These are phyloP conservation scores for Helicolenus hilgendorfi DNA, from an alignment of 2,797 vertebrate genomes.

Conservation along the genomic window DNA sequence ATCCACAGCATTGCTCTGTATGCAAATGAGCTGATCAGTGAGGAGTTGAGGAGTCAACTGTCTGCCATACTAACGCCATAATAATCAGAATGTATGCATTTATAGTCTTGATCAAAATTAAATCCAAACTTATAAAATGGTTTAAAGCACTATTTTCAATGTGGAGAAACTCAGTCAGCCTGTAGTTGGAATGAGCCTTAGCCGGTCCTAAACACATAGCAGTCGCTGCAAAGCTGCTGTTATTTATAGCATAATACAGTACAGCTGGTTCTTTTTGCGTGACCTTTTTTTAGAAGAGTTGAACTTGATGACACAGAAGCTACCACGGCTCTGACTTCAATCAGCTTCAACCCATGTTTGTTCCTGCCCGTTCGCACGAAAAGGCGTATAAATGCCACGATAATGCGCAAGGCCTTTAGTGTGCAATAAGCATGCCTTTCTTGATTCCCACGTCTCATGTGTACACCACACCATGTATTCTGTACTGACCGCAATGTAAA, in stretches of 20 bases:
- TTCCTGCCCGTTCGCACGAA: too few species aligned
- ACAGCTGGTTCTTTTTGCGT: slow-evolving; percentile 36
- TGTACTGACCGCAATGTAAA: too few species aligned
- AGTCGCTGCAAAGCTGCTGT: slow-evolving; percentile 37
- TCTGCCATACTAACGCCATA: background rate
- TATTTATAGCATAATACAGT: slow-evolving; percentile 71
- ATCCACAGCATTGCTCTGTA: slow-evolving; percentile 4
- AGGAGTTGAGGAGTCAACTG: background rate
- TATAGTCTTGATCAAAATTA: background rate
- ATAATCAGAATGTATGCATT: background rate
- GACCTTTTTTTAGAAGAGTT: slow-evolving; percentile 39
- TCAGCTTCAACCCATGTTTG: background rate
- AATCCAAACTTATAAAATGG: background rate
- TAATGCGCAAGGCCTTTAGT: too few species aligned
- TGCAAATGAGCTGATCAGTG: slow-evolving; percentile 21
- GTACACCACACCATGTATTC: too few species aligned
- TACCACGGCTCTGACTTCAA: slow-evolving; percentile 38
- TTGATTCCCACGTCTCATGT: too few species aligned
- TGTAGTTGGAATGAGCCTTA: slow-evolving; percentile 44
- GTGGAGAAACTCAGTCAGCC: background rate
- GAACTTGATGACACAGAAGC: slow-evolving; percentile 61
- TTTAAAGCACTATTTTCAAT: slow-evolving; percentile 4
- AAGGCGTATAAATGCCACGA: too few species aligned
- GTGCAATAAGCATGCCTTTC: too few species aligned
- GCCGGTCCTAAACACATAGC: slow-evolving; percentile 21